Evolutionary conservation across 2,888 invertebrate genomes (phyloP).

Genomic region (Aphidoletes aphidimyza): DNA sequence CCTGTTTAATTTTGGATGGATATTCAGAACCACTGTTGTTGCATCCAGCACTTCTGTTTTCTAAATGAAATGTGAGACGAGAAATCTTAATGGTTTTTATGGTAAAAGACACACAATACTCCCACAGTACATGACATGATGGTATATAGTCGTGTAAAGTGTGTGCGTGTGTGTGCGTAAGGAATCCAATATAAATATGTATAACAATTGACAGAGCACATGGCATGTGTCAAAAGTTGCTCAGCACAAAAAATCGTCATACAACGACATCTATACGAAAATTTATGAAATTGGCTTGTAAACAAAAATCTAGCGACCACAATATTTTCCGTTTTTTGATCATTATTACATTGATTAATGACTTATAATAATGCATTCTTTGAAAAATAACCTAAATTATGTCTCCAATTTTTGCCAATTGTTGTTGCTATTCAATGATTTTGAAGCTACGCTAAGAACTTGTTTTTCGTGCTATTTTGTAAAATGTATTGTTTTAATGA

Average conservation of each 20-base stretch:
- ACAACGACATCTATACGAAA: background rate
- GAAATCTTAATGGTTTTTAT: background rate
- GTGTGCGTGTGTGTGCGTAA: background rate
- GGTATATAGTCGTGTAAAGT: background rate
- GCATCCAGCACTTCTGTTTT: slow-evolving; percentile 45
- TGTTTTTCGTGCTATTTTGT: too few relatives aligned
- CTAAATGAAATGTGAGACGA: background rate
- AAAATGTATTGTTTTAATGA: too few relatives aligned
- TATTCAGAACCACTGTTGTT: background rate
- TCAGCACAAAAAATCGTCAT: too few relatives aligned
- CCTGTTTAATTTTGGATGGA: background rate
- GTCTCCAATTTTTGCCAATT: too few relatives aligned
- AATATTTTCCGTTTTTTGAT: background rate
- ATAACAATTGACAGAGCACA: background rate
- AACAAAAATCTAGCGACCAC: background rate
- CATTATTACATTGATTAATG: too few relatives aligned
- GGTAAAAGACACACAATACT: background rate
- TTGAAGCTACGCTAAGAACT: too few relatives aligned
- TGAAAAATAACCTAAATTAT: too few relatives aligned
- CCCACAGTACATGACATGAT: background rate
- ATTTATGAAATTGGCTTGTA: background rate
- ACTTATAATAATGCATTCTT: too few relatives aligned
- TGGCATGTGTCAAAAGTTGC: slow-evolving; percentile 27
- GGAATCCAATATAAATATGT: background rate
- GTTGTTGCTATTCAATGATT: too few relatives aligned